These are phyloP conservation scores for Lonchura striata DNA, from an alignment of 2,113 vertebrate genomes.

Conservation along the genomic window DNA sequence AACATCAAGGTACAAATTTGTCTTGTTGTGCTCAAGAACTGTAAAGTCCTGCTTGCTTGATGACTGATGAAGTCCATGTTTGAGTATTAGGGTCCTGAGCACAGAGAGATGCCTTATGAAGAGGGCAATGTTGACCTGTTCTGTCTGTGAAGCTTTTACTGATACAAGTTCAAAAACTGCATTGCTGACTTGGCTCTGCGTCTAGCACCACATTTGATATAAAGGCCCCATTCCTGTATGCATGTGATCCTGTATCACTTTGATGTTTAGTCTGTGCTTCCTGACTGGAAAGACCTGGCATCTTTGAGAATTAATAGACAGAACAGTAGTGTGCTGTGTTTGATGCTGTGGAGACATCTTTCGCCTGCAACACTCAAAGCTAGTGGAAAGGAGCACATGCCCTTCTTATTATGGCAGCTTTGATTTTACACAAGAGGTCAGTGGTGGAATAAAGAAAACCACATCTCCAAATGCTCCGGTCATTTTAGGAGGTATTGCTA, in stretches of 20 bases:
- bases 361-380: neutral
- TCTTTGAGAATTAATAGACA: neutral
- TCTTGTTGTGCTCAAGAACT: neutral
- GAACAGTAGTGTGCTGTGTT: neutral
- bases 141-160: neutral
- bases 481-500: neutral
- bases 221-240: neutral
- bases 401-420: neutral
- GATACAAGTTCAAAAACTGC: neutral
- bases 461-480: neutral
- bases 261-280: neutral
- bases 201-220: neutral
- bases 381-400: neutral
- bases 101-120: neutral
- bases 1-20: neutral
- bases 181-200: neutral
- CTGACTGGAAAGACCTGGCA: neutral
- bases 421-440: neutral
- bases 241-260: neutral
- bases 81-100: neutral
- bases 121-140: neutral
- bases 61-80: neutral
- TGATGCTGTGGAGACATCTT: neutral
- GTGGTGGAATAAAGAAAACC: neutral
- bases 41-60: neutral